Evolutionary conservation across 35 echinoderm and acorn worm genomes (phyloP), one percentile per base, ranked within the genome.

Genomic region (Lytechinus variegatus): DNA sequence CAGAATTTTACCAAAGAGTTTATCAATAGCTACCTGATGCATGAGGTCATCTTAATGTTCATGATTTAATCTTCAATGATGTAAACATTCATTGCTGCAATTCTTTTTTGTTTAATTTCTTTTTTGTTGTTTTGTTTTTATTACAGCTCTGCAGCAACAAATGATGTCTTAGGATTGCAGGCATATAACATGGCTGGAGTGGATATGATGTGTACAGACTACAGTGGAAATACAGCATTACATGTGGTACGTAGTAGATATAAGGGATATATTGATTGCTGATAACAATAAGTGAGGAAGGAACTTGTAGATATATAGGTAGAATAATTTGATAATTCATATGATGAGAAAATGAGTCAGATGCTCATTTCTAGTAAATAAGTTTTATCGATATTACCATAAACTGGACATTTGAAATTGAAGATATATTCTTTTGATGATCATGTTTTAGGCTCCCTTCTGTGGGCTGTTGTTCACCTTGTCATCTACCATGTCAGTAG

Each of bases 161-260:
- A 95, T 86, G 96, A 96, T 94, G 89, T 94, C 12, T 94, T 89
- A 56, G 55, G 61, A 6, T 27, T 98, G 9, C 89, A 96, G 95
- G 97, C 98, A 19, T 99, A 96, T 52, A 56, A 91, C 58, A 9
- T 89, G 33, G 98, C 97, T 91, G 98, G 97, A 58, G 98, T 97
- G 14, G 96, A 99, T 66, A 60, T 99, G 9, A 96, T 87, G 86
- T 53, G 66, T 5, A 55, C 96, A 56, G 98, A 99, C 94, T 97
- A 99, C 95, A 97, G 94, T 57, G 98, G 97, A 9, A 99, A 97
- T 33, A 98, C 98, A 86, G 95, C 97, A 21, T 94, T 99, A 56
- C 98, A 99, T 98, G 95, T 99, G 94, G 98, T 99, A 98, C 61
- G 98, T 90, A 52, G 11, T 79, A n/a, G 21, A 79, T 8, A 19